Base-by-base conservation (phyloP, 2,888 invertebrate genomes). In the Parasteatoda lunata region DNA sequence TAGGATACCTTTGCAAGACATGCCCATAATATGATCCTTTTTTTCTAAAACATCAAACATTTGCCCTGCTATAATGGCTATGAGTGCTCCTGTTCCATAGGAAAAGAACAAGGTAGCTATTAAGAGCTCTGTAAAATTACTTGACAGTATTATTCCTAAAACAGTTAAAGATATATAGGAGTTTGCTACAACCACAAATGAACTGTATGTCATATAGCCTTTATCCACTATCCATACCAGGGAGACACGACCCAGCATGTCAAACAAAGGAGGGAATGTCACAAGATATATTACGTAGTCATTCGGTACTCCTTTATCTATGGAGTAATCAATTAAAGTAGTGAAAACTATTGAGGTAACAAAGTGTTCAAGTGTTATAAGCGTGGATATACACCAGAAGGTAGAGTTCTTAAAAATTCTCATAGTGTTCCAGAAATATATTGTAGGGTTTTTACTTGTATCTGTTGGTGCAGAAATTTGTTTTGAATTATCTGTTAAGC, bases 261-360 rank as follows among this genome's bases (percentile, higher is more conserved):
- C 64, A 4, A 51, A 6, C 3, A 77, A 6, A 4, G 49, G 49
- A 8, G 11, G 15, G 4, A n/a, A 48, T 49, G 66, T 65, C n/a
- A 77, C 7, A 2, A 77, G 11, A 5, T 66, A 77, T 11, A 48
- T 5, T 65, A 66, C 76, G 13, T 65, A 8, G 9, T 13, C 30
- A 6, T 15, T 48, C 8, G 7, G 49, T 9, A 77, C 66, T 4
- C 65, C 76, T 30, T 77, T 77, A 30, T 77, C 76, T 49, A 66
- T 65, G 1, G 66, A 64, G 11, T 49, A 49, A 30, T 77, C 76
- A 4, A 66, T 66, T 8, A 77, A 8, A 8, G 47, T 66, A 0
- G 76, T 65, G 13, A 4, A 30, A 2, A 66, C 15, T 47, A 77
- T 15, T 0, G 9, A 15, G 11, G 8, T 65, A n/a, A 66, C 11